Conservation (phyloP, 2,888 invertebrate species). For the Ophion slaviceki region DNA sequence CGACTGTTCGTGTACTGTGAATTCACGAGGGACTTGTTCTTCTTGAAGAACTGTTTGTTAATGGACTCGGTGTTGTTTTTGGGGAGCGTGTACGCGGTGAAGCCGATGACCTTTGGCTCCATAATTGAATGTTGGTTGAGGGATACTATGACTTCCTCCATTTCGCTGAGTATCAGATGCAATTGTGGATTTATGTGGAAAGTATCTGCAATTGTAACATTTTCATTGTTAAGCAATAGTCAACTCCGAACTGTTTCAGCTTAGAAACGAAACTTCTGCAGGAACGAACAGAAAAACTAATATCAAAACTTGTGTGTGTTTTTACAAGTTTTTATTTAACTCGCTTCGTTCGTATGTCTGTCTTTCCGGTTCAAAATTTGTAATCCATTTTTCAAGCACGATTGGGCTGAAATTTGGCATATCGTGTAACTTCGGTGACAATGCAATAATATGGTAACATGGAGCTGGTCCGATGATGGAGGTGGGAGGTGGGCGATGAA, state of each 20-base stretch:
- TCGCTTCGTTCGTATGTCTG: no score
- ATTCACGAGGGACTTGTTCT: conserved; percentile 93
- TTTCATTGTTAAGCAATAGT: not conserved
- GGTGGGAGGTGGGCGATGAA: no score
- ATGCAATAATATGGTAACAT: no score
- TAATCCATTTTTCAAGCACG: no score
- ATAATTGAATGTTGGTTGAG: conserved; percentile 95
- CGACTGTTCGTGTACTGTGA: conserved; percentile 96
- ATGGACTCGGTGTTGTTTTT: conserved; percentile 90
- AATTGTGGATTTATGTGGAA: conserved; percentile 97
- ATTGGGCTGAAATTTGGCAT: no score
- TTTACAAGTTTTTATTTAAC: no score
- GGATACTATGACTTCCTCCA: conserved; percentile 93
- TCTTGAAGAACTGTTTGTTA: conserved; percentile 92
- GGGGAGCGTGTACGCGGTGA: conserved; percentile 92
- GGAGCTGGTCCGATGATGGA: no score
- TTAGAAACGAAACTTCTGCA: not conserved
- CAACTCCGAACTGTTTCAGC: not conserved
- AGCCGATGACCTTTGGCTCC: conserved; percentile 95
- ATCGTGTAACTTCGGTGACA: no score
- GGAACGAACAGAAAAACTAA: conserved; percentile 70
- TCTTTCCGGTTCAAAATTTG: no score
- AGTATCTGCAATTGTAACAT: conserved; percentile 86
- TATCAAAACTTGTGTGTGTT: not conserved
- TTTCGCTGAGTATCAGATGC: conserved; percentile 90